Conservation (phyloP, 1,140 invertebrate genomes). For the Ephestia elutella region DNA sequence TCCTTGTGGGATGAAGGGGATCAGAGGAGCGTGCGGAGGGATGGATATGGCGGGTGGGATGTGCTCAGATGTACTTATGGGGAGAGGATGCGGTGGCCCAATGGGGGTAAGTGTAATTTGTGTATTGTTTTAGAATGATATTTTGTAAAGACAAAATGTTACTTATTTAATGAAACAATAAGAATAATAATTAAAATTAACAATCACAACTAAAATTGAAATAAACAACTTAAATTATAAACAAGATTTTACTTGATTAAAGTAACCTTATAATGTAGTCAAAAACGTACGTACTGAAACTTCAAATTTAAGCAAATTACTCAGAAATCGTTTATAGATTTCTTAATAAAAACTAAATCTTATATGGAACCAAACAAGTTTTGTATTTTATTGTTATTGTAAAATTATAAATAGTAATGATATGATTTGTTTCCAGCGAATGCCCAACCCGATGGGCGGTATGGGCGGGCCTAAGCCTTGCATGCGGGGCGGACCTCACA, state of each 20-base stretch:
- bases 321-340: no score
- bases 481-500: conserved; percentile 71
- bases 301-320: no score
- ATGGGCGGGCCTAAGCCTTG: conserved; percentile 70
- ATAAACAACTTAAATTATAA: no score
- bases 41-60: conserved; percentile 70
- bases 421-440: conserved; percentile 42
- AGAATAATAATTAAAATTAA: no score
- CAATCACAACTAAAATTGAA: no score
- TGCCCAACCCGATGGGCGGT: conserved; percentile 71
- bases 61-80: conserved; percentile 73
- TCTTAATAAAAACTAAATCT: no score
- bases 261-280: no score
- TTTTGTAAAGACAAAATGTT: no score
- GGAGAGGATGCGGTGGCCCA: conserved; percentile 66
- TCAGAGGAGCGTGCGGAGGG: conserved; percentile 62
- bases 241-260: no score
- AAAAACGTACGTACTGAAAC: no score
- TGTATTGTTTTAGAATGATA: conserved; percentile 7
- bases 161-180: no score
- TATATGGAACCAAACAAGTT: no score
- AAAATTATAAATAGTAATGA: neutral
- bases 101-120: conserved; percentile 59
- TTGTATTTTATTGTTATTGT: neutral
- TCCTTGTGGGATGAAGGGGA: conserved; percentile 69